Percentiles rank a stretch among this genome's conserved stretches.
phyloP scores from a whole-genome alignment of 2,113 vertebrate species.

The Pungitius pungitius region DNA sequence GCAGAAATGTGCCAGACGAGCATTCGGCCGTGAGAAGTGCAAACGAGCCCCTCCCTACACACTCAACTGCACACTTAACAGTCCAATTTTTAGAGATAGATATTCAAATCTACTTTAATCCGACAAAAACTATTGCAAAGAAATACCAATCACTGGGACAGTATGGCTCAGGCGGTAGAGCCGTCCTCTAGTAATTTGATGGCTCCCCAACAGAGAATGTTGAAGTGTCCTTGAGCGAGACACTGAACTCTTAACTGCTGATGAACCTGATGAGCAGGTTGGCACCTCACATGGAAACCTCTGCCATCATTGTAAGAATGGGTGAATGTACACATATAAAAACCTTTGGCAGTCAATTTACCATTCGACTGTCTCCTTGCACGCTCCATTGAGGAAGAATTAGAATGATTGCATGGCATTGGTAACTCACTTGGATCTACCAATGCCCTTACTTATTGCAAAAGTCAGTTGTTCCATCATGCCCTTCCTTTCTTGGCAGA shows the following conservation, averaged over 20 bases:
- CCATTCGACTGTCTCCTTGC: slow-evolving; percentile 1
- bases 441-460: background rate
- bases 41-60: background rate
- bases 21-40: background rate
- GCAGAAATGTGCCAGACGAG: background rate
- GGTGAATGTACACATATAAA: background rate
- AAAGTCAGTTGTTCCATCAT: slow-evolving; percentile 11
- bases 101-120: background rate
- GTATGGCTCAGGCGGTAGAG: background rate
- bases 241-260: background rate
- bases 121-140: background rate
- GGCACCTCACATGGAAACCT: background rate
- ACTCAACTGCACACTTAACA: background rate
- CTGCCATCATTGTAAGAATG: background rate
- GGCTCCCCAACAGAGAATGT: background rate
- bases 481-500: background rate
- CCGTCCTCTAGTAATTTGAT: background rate
- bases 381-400: background rate
- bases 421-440: slow-evolving; percentile 5
- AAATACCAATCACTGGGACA: background rate
- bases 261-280: background rate
- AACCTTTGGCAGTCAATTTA: background rate
- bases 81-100: background rate
- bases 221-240: background rate
- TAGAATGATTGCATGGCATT: background rate